Evolutionary conservation across 2,797 vertebrate genomes (phyloP), one percentile per base, ranked within the genome.

Genomic region (Cichlasoma orientale): DNA sequence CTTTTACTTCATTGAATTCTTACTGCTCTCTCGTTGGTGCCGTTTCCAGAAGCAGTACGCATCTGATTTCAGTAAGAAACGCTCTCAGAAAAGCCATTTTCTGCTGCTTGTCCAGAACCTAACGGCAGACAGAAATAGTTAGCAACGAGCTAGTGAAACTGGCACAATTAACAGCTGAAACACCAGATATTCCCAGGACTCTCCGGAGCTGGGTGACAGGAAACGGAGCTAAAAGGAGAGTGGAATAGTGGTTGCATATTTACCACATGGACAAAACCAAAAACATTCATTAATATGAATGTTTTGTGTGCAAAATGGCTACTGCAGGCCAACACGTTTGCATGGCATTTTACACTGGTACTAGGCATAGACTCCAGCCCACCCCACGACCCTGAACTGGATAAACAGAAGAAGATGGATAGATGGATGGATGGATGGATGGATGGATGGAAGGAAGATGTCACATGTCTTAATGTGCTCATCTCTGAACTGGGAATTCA

Each of bases 1-100:
- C 41, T 68, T 68, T 68, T 68, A 68, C 63, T 68, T 68, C 41
- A 68, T 68, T 68, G 50, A 68, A 68, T 68, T 68, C 63, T 68
- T 68, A 68, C 63, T 50, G 63, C 63, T 68, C 18, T 50, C 41
- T 29, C 25, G 25, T 13, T 41, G 27, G 29, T 23, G 44, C 5
- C 10, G 41, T 50, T 50, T 68, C 63, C 25, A 54, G 21, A 50
- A 44, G 16, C 25, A 68, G 27, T 3, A 9, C 0, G 16, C 23
- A 47, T 29, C 10, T 4, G 41, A 27, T 66, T 47, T 29, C 25
- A 50, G 41, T 19, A 0, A 68, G 63, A 68, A 66, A 66, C 41
- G 27, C 23, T 41, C 59, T 47, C 23, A 66, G 41, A 29, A 47
- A 66, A 50, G 63, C 41, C 41, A 1, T 6, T 68, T 68, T 68